A percentile compares a stretch with the other conserved stretches of the same genome.
phyloP scores from a whole-genome alignment of 2,797 vertebrate genomes.

The Lemur catta region DNA sequence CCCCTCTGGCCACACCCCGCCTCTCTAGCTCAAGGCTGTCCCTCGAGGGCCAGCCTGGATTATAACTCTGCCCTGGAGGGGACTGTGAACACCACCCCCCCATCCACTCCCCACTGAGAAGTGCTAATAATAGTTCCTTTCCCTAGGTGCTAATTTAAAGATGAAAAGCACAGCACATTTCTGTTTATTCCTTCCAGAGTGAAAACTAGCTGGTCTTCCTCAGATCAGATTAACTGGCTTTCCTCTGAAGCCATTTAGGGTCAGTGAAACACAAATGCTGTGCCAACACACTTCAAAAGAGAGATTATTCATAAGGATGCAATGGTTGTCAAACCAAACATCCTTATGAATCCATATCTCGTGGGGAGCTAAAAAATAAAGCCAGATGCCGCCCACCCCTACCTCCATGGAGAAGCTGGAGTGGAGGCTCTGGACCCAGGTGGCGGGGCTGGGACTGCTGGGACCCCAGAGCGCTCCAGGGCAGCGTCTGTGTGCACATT shows the following conservation, averaged over 20 bases:
- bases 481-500: neutral
- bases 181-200: conserved; percentile 49
- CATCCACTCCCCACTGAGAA: neutral
- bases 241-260: conserved; percentile 55
- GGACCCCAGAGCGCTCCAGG: neutral
- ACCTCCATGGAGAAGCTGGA: neutral
- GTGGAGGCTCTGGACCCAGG: neutral
- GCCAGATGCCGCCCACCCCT: neutral
- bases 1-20: no score
- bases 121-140: neutral
- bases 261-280: conserved; percentile 52
- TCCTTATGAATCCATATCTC: neutral
- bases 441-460: neutral
- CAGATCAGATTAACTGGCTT: conserved; percentile 61
- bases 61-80: neutral
- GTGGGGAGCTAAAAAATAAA: neutral
- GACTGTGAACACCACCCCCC: neutral
- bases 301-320: conserved; percentile 31
- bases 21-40: neutral
- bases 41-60: neutral
- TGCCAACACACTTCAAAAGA: conserved; percentile 56
- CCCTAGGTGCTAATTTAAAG: conserved; percentile 51
- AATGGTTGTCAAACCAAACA: neutral
- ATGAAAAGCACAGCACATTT: conserved; percentile 53
- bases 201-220: conserved; percentile 44